phyloP scores from a whole-genome alignment of 2,797 vertebrate genomes.

The Sebastes variabilis region DNA sequence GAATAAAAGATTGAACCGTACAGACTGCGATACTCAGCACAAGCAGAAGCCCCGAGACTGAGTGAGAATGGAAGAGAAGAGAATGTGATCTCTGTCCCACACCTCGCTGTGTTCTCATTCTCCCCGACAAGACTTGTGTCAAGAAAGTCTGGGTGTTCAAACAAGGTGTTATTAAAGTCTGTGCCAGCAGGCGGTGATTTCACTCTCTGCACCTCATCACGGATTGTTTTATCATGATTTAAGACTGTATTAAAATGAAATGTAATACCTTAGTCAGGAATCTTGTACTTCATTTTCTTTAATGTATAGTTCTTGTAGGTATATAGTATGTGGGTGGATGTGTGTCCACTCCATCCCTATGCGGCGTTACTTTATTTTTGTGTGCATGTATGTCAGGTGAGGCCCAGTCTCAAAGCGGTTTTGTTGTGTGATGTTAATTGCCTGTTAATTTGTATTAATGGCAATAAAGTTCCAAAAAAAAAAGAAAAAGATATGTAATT shows the following conservation, averaged over 20 bases:
- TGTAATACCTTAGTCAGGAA: too few species aligned
- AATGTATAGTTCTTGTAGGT: too few species aligned
- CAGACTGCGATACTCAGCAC: constrained; percentile 1
- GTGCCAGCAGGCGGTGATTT: constrained; percentile 19
- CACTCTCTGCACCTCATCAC: neutral
- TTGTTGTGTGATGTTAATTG: too few species aligned
- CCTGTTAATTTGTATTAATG: too few species aligned
- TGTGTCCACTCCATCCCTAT: too few species aligned
- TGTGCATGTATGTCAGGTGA: too few species aligned
- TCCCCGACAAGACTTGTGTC: constrained; percentile 25
- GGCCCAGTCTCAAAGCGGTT: too few species aligned
- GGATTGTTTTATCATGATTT: constrained; percentile 31
- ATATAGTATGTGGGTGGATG: too few species aligned
- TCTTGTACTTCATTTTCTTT: too few species aligned
- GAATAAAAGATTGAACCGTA: constrained; percentile 2
- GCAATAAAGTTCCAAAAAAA: too few species aligned
- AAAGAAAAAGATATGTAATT: constrained; percentile 37
- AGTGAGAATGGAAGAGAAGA: neutral
- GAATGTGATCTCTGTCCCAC: constrained; percentile 37
- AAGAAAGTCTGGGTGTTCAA: constrained; percentile 34
- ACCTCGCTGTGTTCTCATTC: constrained; percentile 23
- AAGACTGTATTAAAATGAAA: constrained; percentile 34
- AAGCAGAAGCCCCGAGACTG: neutral
- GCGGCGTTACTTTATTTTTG: too few species aligned
- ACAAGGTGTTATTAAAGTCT: constrained; percentile 38